Evolutionary conservation across 1,140 invertebrate genomes (phyloP), one percentile per base, ranked within the genome.

Genomic region (Neelides sp.): DNA sequence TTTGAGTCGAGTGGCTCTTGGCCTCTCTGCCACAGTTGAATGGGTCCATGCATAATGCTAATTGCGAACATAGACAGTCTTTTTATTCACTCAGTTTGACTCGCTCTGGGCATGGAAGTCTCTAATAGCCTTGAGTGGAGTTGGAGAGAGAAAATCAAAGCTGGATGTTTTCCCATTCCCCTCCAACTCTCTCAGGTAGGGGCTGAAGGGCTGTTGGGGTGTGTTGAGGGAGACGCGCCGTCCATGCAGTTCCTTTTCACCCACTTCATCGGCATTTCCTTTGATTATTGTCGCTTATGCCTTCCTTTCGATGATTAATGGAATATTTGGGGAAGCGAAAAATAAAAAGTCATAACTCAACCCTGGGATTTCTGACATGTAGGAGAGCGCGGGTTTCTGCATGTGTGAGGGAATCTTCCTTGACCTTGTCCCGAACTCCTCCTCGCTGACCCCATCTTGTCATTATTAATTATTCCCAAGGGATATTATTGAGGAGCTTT

Each of bases 251-350:
- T n/a, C n/a, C n/a, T n/a, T n/a, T n/a, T n/a, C n/a, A n/a, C n/a
- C n/a, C n/a, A n/a, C n/a, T 50, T 44, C 23, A 50, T 44, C 49
- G 49, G 49, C 49, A 28, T 50, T 50, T 44, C 41, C 30, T 50
- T 50, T 44, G 41, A 44, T 50, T 43, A 36, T 43, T 43, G 41
- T 43, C 17, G 34, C 44, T n/a, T n/a, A 27, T 47, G 28, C 26
- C 44, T 47, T 32, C 12, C n/a, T n/a, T 28, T 12, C 4, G 34
- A 35, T 47, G 44, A 47, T 47, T 36, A 47, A 47, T 47, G 44
- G 24, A n/a, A n/a, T n/a, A n/a, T n/a, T n/a, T n/a, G n/a, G n/a
- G n/a, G n/a, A n/a, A n/a, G n/a, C n/a, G n/a, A n/a, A n/a, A n/a
- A 35, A 2, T 8, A 3, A 32, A 17, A 36, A 20, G 17, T 47